phyloP scores from a whole-genome alignment of 2,888 invertebrate species.

The Podabrus alpinus region DNA sequence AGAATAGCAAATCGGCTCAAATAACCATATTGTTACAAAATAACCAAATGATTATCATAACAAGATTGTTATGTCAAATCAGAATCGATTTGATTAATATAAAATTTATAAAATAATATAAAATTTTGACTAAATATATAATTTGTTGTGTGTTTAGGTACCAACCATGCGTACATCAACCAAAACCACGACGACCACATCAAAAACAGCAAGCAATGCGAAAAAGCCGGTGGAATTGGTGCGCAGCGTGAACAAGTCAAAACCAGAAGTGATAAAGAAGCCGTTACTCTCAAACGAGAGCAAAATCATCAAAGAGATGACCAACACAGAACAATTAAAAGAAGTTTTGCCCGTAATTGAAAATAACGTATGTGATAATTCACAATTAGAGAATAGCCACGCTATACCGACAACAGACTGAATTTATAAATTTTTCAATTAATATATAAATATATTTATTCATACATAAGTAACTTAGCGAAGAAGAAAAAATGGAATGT shows the following conservation, averaged over 20 bases:
- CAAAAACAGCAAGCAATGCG: slow-evolving; percentile 25
- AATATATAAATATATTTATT: slow-evolving; percentile 21
- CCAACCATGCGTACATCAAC: slow-evolving; percentile 38
- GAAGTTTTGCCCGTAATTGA: slow-evolving; percentile 53
- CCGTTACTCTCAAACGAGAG: slow-evolving; percentile 22
- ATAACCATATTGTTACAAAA: too few species aligned
- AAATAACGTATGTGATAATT: slow-evolving; percentile 46
- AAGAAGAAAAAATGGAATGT: slow-evolving; percentile 24
- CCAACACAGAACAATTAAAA: slow-evolving; percentile 45
- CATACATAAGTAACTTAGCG: slow-evolving; percentile 15
- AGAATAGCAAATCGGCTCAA: too few species aligned
- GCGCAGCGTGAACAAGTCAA: slow-evolving; percentile 12
- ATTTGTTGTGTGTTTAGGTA: slow-evolving; percentile 29
- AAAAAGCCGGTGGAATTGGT: slow-evolving; percentile 29
- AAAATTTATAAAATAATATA: too few species aligned
- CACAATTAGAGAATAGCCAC: slow-evolving; percentile 43
- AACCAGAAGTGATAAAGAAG: slow-evolving; percentile 37
- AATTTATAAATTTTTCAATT: slow-evolving; percentile 29
- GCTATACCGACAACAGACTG: slow-evolving; percentile 45
- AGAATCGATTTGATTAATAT: too few species aligned
- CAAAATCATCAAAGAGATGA: slow-evolving; percentile 28
- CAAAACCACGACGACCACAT: slow-evolving; percentile 41
- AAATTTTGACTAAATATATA: too few species aligned
- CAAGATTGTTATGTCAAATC: too few species aligned
- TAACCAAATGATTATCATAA: too few species aligned